Evolutionary conservation across 2,888 invertebrate species (phyloP).

Genomic region (Cyclophora albipunctata): DNA sequence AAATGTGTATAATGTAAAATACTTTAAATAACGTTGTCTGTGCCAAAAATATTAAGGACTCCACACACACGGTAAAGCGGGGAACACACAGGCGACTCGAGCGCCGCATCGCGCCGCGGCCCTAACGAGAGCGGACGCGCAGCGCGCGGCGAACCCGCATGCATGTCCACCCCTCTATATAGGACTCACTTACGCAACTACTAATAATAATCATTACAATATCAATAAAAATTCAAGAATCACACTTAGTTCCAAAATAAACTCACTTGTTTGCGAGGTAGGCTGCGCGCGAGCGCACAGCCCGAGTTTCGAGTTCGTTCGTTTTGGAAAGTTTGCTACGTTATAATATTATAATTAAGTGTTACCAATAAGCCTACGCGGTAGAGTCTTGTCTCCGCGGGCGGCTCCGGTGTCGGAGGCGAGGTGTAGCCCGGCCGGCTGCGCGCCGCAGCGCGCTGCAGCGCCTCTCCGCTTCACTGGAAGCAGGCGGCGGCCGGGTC

Average conservation of each 20-base stretch:
- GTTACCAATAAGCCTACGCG: conserved; percentile 75
- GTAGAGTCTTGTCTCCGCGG: conserved; percentile 66
- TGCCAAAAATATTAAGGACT: conserved; percentile 73
- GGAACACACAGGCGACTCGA: conserved; percentile 44
- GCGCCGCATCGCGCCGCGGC: conserved; percentile 6
- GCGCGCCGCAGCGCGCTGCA: conserved; percentile 9
- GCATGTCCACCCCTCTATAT: conserved; percentile 47
- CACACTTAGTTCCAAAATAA: conserved; percentile 85
- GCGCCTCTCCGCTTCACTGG: conserved; percentile 7
- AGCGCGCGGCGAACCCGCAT: conserved; percentile 22
- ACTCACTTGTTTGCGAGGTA: conserved; percentile 85
- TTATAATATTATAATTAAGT: conserved; percentile 72
- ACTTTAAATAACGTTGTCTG: conserved; percentile 69
- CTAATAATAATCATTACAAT: conserved; percentile 75
- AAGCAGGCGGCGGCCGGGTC: conserved; percentile 21
- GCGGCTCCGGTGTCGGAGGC: conserved; percentile 33
- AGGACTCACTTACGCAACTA: conserved; percentile 71
- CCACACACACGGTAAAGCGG: conserved; percentile 66
- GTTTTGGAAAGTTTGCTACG: conserved; percentile 77
- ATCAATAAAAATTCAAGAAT: conserved; percentile 80
- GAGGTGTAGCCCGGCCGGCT: conserved; percentile 22
- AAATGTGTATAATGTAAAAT: conserved; percentile 74
- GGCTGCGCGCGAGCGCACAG: conserved; percentile 76
- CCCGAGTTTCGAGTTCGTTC: conserved; percentile 78
- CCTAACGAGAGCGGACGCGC: conserved; percentile 8